Conservation (phyloP, 2,797 vertebrate species). For the Pantherophis vulpinus region DNA sequence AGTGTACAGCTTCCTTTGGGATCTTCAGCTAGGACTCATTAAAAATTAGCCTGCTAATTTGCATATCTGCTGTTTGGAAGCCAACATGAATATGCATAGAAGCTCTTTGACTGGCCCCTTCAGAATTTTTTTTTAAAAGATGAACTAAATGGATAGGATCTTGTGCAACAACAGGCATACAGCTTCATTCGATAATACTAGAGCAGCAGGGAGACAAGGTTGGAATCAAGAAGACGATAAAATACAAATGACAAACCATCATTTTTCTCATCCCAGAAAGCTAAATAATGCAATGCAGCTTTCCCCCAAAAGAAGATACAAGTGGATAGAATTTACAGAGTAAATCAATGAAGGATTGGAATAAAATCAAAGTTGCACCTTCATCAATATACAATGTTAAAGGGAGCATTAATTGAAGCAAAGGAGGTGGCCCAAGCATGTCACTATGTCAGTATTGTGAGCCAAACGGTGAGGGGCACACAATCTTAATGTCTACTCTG, state of each 20-base stretch:
- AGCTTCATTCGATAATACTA: background rate
- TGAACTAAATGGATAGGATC: background rate
- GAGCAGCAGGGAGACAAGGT: background rate
- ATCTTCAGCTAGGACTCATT: slow-evolving; percentile 57
- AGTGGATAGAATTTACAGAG: background rate
- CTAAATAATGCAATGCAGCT: slow-evolving; percentile 31
- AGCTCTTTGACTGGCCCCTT: slow-evolving; percentile 9
- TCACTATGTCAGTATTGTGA: background rate
- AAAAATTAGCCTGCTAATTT: slow-evolving; percentile 60
- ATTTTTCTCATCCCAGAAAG: slow-evolving; percentile 24
- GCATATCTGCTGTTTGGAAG: slow-evolving; percentile 60
- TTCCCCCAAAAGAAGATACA: background rate
- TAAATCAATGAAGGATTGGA: background rate
- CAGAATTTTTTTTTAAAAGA: background rate
- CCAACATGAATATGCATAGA: slow-evolving; percentile 64
- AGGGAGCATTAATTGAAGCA: background rate
- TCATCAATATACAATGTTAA: background rate
- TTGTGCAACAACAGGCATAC: background rate
- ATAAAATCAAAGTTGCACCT: background rate
- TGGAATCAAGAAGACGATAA: background rate
- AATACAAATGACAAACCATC: background rate
- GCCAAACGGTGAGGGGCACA: background rate
- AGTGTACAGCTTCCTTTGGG: slow-evolving; percentile 34
- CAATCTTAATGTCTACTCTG: background rate
- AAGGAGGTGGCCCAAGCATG: background rate